A percentile compares a stretch with the other conserved stretches of the same genome.
Evolutionary conservation across 2,113 vertebrate genomes (phyloP).

Genomic region (Mobula hypostoma): DNA sequence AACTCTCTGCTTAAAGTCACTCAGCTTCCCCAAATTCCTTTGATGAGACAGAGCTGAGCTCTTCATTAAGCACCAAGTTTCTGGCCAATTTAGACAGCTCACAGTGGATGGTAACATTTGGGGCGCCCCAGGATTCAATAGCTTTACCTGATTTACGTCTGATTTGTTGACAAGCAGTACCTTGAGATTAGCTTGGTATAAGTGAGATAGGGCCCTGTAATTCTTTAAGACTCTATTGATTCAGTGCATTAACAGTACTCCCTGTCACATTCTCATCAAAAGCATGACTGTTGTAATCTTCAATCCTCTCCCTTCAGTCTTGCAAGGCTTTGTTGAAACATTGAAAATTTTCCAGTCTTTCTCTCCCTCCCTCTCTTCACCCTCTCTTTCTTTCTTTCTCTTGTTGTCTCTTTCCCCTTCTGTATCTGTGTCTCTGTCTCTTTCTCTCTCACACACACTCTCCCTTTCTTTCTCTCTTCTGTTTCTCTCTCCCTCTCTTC

Average conservation of each 20-base stretch:
- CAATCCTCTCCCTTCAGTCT: background rate
- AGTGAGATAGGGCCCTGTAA: background rate
- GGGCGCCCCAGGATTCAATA: background rate
- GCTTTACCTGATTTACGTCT: background rate
- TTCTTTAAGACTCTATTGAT: background rate
- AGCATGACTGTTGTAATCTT: background rate
- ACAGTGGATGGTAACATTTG: background rate
- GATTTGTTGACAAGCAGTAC: background rate
- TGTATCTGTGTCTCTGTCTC: too few species aligned
- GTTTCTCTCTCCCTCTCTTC: too few species aligned
- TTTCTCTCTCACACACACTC: too few species aligned
- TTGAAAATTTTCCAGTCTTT: background rate
- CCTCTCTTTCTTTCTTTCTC: too few species aligned
- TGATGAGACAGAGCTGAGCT: background rate
- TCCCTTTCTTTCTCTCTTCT: too few species aligned
- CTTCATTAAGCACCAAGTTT: background rate
- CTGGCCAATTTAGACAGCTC: background rate
- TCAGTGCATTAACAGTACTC: background rate
- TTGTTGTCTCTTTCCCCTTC: too few species aligned
- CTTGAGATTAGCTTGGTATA: background rate
- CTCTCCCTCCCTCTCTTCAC: too few species aligned
- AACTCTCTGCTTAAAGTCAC: background rate
- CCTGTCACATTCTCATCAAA: background rate
- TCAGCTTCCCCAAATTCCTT: background rate
- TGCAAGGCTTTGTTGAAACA: background rate